Conservation (phyloP, 1,140 invertebrate genomes). For the Papilio helenus region DNA sequence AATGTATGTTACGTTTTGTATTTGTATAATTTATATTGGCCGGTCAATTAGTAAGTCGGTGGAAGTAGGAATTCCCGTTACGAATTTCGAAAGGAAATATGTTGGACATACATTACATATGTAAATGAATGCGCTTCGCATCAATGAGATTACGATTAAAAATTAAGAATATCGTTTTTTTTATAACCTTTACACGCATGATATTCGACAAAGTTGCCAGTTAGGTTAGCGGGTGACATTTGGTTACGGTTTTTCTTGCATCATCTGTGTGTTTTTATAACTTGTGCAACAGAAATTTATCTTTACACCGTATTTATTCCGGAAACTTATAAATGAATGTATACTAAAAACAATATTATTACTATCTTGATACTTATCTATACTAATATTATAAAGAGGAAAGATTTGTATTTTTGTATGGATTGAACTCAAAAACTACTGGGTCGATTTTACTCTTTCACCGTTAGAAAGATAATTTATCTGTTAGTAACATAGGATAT, state of each 20-base stretch:
- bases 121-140: conserved; percentile 9
- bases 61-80: conserved; percentile 15
- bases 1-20: conserved; percentile 33
- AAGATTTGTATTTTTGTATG: too few relatives aligned
- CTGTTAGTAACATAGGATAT: too few relatives aligned
- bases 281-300: not conserved
- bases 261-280: not conserved
- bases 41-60: conserved; percentile 29
- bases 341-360: too few relatives aligned
- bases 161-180: conserved; percentile 13
- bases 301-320: not conserved
- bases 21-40: conserved; percentile 32
- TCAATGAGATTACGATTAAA: conserved; percentile 22
- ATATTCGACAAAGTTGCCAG: not conserved
- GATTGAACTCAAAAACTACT: too few relatives aligned
- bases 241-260: not conserved
- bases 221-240: not conserved
- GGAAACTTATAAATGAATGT: not conserved
- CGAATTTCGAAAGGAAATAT: conserved; percentile 17
- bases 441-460: too few relatives aligned
- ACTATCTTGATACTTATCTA: too few relatives aligned
- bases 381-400: too few relatives aligned
- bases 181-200: not conserved
- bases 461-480: too few relatives aligned
- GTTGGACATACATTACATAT: conserved; percentile 8